Evolutionary conservation across 1,140 invertebrate species (phyloP), one percentile per base, ranked within the genome.

Genomic region (Campoletis sonorensis): DNA sequence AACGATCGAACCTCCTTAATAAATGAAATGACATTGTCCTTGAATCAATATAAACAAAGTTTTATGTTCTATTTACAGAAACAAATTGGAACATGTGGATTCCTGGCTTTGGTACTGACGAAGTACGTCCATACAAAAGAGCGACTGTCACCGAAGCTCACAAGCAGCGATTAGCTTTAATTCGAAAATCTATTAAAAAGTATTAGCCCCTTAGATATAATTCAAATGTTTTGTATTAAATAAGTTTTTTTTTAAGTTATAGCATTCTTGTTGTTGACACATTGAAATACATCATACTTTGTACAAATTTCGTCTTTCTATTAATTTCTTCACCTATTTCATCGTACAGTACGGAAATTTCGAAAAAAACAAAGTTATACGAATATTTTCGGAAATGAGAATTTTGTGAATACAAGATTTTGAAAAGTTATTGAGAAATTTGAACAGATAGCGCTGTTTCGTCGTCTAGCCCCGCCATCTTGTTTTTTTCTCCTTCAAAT

Each of bases 41-140:
- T 45, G 40, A 45, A 45, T 45, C 40, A 13, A 45, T 45, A 8
- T 45, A 45, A 89, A 85, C 37, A 58, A 58, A 40, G 15, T 21
- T 88, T 93, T 61, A 33, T 81, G 26, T 88, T 85, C 88, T 81
- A 85, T 88, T 94, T 95, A 80, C 91, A 97, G 97, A 98, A 92
- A 94, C 97, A 81, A 97, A 97, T 88, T 98, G 96, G 94, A 98
- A 98, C 87, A 98, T 99, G 95, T 98, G 97, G 97, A 96, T 98
- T 79, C 98, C 98, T 86, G 98, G 98, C 13, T 98, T 98, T 93
- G 98, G 98, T 4, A 97, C 97, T 13, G 98, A 99, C 86, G 98
- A 99, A 91, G 90, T 98, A 5, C 92, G 96, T 79, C 97, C 97
- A 0, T 98, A 98, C 89, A 98, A 98, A 92, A 94, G 97, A 85